Conservation (phyloP, 1,140 invertebrate genomes). For the Episyrphus balteatus region DNA sequence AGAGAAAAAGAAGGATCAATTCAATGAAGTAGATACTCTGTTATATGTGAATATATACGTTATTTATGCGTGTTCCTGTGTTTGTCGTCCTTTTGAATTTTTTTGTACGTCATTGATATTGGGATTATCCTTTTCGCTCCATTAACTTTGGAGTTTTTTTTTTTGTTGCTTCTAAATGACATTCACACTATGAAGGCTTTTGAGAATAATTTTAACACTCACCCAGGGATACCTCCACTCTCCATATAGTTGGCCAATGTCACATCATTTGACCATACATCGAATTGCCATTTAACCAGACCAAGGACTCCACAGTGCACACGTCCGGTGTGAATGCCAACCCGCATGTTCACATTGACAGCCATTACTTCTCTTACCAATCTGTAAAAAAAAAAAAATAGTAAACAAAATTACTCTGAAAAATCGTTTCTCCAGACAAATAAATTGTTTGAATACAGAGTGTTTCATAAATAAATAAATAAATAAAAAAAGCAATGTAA, state of each 20-base stretch:
- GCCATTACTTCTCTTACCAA: slow-evolving; percentile 79
- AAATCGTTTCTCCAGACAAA: not conserved
- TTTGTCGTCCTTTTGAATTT: no score
- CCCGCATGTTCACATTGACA: slow-evolving; percentile 89
- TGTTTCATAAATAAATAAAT: not conserved
- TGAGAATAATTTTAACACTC: slow-evolving; percentile 24
- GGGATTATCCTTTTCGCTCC: no score
- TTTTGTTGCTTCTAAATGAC: no score
- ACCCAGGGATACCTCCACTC: slow-evolving; percentile 86
- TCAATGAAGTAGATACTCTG: no score
- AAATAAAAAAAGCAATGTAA: no score
- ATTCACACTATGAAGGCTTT: no score
- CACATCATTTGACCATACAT: slow-evolving; percentile 94
- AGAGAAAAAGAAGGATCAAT: no score
- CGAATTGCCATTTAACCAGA: slow-evolving; percentile 67
- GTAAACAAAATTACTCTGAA: not conserved
- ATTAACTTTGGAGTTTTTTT: no score
- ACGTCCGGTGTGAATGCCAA: slow-evolving; percentile 87
- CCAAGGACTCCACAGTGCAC: slow-evolving; percentile 93
- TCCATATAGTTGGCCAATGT: slow-evolving; percentile 95
- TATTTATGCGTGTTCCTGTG: no score
- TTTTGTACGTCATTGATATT: no score
- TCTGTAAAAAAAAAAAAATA: slow-evolving; percentile 38
- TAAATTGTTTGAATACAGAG: not conserved
- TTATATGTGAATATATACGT: no score